Percentiles rank a stretch among this genome's conserved stretches.
Conservation (phyloP, 2,113 vertebrate species). For the Pycnonotus jocosus region DNA sequence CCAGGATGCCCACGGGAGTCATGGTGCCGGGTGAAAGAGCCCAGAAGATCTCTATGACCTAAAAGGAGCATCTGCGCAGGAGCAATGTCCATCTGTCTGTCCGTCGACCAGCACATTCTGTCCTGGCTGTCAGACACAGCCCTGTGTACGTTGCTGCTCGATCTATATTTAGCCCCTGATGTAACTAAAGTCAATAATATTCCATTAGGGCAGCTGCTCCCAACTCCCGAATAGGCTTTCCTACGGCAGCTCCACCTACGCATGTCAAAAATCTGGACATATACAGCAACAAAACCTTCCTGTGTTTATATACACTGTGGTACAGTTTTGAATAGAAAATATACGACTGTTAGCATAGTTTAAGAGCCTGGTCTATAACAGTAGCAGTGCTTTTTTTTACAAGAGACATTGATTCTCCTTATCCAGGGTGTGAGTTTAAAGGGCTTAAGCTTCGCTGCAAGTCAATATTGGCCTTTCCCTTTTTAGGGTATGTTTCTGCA, state of each 20-base stretch:
- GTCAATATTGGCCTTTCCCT: slow-evolving; percentile 59
- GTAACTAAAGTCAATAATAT: slow-evolving; percentile 66
- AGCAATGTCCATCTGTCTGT: background rate
- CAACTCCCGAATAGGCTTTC: slow-evolving; percentile 34
- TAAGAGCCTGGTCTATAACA: slow-evolving; percentile 14
- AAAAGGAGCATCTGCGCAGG: background rate
- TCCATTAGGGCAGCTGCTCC: slow-evolving; percentile 57
- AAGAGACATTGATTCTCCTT: slow-evolving; percentile 32
- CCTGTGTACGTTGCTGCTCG: background rate
- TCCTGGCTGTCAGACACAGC: slow-evolving; percentile 17
- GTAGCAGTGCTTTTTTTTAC: background rate
- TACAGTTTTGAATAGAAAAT: slow-evolving; percentile 42
- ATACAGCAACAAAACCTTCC: slow-evolving; percentile 25
- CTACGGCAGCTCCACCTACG: background rate
- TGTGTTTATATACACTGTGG: slow-evolving; percentile 25
- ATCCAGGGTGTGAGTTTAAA: slow-evolving; percentile 5
- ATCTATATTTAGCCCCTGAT: slow-evolving; percentile 71
- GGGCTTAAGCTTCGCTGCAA: background rate
- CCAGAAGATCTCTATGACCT: background rate
- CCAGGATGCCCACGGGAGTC: rapidly evolving
- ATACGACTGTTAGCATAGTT: slow-evolving; percentile 18
- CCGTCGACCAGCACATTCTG: slow-evolving; percentile 27
- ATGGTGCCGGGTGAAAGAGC: rapidly evolving
- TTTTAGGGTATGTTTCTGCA: slow-evolving; percentile 61
- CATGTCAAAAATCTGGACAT: slow-evolving; percentile 28